Base-by-base conservation (phyloP, 2,888 invertebrate genomes). In the Andrena bicolor region DNA sequence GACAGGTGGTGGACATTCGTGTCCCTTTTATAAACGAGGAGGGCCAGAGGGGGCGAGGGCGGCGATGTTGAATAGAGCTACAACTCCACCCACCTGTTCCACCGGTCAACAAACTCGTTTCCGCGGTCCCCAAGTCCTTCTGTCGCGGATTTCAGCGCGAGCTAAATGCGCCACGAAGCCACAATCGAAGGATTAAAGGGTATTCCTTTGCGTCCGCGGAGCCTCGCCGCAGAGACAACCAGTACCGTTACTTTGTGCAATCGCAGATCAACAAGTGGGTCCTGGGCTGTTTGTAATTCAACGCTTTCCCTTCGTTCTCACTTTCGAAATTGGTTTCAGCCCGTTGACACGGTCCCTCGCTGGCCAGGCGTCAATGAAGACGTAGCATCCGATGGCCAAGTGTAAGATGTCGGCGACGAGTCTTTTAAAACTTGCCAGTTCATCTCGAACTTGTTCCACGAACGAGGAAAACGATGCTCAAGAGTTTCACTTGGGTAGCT, bases 11-110 rank as follows among this genome's bases (percentile, higher is more conserved):
- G 66, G 79, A 56, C 68, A 41, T 61, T 71, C 66, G 74, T 63
- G 80, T 64, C 81, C 78, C 78, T 86, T 84, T 84, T 86, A 74
- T 70, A 74, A 75, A 70, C 73, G 66, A 20, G 49, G 13, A 28
- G 6, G 3, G 30, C 16, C 23, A 1, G 7, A 48, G 35, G 28
- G 28, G 79, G 70, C 63, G 80, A 71, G 68, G 76, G 61, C 53
- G 53, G 61, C n/a, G 73, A 48, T 61, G 35, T 76, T 70, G 76
- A 86, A 86, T 86, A 74, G 68, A 79, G 63, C 79, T 63, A 73
- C 80, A 51, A 53, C 80, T 71, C 76, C 78, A 76, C 84, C 86
- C 86, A 86, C 86, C 86, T 86, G 86, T 86, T 86, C 72, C 84
- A 69, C 32, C 77, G 81, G 77, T 84, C 78, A 66, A 80, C 76